A percentile compares a stretch with the other conserved stretches of the same genome.
phyloP scores from a whole-genome alignment of 2,888 invertebrate genomes.

The Drosophila nr. medialis region DNA sequence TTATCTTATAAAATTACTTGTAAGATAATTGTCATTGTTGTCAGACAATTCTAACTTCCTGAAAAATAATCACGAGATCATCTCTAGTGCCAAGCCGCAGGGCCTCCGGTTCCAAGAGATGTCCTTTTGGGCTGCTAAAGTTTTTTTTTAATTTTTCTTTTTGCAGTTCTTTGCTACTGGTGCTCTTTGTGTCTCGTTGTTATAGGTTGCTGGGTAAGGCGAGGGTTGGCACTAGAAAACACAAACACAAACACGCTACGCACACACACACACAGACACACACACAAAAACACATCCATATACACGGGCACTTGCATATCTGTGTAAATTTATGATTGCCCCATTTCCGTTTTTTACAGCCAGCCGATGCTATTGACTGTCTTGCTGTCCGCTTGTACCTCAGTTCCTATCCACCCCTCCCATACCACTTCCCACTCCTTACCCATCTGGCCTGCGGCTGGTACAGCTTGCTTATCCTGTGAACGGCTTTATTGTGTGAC shows the following conservation, averaged over 20 bases:
- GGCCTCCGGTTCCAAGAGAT: slow-evolving; percentile 49
- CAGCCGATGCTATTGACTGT: slow-evolving; percentile 72
- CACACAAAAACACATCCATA: slow-evolving; percentile 12
- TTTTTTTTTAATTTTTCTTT: slow-evolving; percentile 21
- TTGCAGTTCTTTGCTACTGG: slow-evolving; percentile 27
- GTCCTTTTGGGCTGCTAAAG: slow-evolving; percentile 38
- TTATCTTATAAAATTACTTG: not conserved
- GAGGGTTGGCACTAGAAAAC: slow-evolving; percentile 13
- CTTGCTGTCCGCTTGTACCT: slow-evolving; percentile 38
- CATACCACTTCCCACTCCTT: not conserved
- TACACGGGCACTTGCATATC: slow-evolving; percentile 77
- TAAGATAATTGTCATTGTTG: not conserved
- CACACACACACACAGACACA: slow-evolving; percentile 17
- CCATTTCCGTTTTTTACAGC: slow-evolving; percentile 83
- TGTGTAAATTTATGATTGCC: slow-evolving; percentile 85
- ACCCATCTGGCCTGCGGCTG: slow-evolving; percentile 27
- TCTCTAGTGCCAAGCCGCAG: slow-evolving; percentile 29
- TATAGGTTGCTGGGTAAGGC: slow-evolving; percentile 20
- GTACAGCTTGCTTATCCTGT: slow-evolving; percentile 68
- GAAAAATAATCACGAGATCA: slow-evolving; percentile 33
- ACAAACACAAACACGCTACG: slow-evolving; percentile 9
- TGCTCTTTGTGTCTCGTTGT: slow-evolving; percentile 53
- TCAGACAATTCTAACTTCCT: not conserved
- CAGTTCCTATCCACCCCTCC: not conserved
- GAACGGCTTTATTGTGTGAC: slow-evolving; percentile 77